Percentiles rank a stretch among this genome's conserved stretches.
These are phyloP conservation scores for Creontiades dilutus DNA, from an alignment of 2,888 invertebrate genomes.

Conservation along the genomic window DNA sequence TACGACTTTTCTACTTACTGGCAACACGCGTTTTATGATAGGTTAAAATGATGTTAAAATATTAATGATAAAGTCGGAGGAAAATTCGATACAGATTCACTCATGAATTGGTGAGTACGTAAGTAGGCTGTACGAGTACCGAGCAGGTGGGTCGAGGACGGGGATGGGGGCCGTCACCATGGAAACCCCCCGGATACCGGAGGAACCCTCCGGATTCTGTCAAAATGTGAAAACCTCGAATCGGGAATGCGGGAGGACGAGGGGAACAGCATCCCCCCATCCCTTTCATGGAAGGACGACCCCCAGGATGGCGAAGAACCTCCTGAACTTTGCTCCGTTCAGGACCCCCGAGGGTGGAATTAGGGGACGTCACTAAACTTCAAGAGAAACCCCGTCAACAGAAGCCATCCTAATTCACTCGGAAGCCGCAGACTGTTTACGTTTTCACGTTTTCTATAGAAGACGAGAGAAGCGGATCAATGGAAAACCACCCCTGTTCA, in stretches of 20 bases:
- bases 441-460: background rate
- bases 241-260: background rate
- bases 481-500: background rate
- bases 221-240: constrained; percentile 60
- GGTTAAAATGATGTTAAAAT: no score
- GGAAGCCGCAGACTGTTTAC: background rate
- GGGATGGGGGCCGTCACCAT: constrained; percentile 51
- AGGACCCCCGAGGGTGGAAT: background rate
- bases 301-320: background rate
- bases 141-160: constrained; percentile 35
- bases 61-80: background rate
- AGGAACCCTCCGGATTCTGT: constrained; percentile 41
- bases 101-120: constrained; percentile 37
- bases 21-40: background rate
- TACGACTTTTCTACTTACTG: background rate
- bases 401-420: background rate
- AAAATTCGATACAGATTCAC: background rate
- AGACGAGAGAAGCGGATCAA: background rate
- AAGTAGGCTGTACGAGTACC: constrained; percentile 42
- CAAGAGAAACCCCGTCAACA: background rate
- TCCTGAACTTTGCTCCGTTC: background rate
- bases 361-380: constrained; percentile 24
- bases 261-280: background rate
- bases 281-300: background rate
- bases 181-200: constrained; percentile 61